Conservation (phyloP, 2,113 vertebrate genomes). For the Ageneiosus marmoratus region DNA sequence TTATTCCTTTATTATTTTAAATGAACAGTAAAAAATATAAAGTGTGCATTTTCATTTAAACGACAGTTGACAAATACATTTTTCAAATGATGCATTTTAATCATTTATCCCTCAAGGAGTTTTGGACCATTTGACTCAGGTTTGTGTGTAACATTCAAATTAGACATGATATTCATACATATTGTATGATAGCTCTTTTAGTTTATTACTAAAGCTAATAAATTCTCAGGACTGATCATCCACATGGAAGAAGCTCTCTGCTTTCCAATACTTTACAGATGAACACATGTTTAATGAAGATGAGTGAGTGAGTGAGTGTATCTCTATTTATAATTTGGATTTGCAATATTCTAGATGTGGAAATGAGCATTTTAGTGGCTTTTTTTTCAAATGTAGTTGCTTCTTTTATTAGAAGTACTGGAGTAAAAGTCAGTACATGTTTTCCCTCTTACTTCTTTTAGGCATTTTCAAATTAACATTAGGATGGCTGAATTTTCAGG, state of each 20-base stretch:
- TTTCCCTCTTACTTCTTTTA: conserved; percentile 17
- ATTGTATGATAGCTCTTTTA: neutral
- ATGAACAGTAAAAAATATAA: conserved; percentile 16
- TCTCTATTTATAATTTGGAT: conserved; percentile 24
- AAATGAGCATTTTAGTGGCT: neutral
- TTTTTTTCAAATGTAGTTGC: neutral
- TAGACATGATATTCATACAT: neutral
- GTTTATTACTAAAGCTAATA: conserved; percentile 24
- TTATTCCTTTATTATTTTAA: conserved; percentile 23
- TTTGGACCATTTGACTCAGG: neutral
- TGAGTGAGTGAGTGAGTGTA: neutral
- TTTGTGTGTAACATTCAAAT: neutral
- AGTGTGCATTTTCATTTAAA: neutral
- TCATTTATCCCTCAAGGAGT: neutral
- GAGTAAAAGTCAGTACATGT: neutral
- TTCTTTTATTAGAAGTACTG: neutral
- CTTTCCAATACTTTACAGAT: conserved; percentile 15
- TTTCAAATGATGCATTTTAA: neutral
- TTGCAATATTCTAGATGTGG: neutral
- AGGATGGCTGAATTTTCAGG: too few species aligned
- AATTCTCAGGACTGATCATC: neutral
- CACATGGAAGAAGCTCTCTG: conserved; percentile 1
- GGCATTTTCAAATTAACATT: neutral
- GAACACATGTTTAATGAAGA: conserved; percentile 2
- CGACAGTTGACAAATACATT: too few species aligned